Base-by-base conservation (phyloP, 2,797 vertebrate genomes). In the Buphagus erythrorhynchus region DNA sequence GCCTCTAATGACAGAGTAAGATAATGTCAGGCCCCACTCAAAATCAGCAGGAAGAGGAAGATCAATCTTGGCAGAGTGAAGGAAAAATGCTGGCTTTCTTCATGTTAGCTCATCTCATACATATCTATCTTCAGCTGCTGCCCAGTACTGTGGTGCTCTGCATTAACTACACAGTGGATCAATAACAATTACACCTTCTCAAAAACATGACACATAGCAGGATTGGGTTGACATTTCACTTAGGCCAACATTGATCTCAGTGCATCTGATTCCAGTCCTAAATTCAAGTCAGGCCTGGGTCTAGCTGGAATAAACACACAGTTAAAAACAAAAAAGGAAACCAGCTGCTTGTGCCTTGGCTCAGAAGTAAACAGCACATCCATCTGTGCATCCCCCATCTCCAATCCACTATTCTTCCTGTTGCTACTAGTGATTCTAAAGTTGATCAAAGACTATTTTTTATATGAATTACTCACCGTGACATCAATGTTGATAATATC, bases 11-110 rank as follows among this genome's bases (percentile, higher is more conserved):
- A 99, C 99, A 99, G 99, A 99, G 99, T 99, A 99, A 99, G 99
- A 99, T 99, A 99, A 99, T 99, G 99, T 99, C 99, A 99, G 99
- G 98, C 98, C 99, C 99, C 98, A 99, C 99, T 99, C 98, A 98
- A 98, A 99, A 99, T 99, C 99, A 99, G 99, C 99, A 99, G 99
- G 99, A 99, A 99, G 99, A 99, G 99, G 99, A 99, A 99, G 99
- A 99, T 99, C 99, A 99, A 99, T 99, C 99, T 99, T 99, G 98
- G 99, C 99, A 99, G 99, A 99, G 99, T 98, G 98, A 99, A 98
- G 98, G 99, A 99, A 99, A 99, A 99, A 99, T 99, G 98, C 98
- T 98, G 98, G 98, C 99, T 99, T 99, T 99, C 99, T 99, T 98
- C 98, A 97, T 98, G 99, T 99, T 99, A 99, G 99, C 99, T 99